phyloP scores from a whole-genome alignment of 2,888 invertebrate genomes.

The Aspidapion aeneum region DNA sequence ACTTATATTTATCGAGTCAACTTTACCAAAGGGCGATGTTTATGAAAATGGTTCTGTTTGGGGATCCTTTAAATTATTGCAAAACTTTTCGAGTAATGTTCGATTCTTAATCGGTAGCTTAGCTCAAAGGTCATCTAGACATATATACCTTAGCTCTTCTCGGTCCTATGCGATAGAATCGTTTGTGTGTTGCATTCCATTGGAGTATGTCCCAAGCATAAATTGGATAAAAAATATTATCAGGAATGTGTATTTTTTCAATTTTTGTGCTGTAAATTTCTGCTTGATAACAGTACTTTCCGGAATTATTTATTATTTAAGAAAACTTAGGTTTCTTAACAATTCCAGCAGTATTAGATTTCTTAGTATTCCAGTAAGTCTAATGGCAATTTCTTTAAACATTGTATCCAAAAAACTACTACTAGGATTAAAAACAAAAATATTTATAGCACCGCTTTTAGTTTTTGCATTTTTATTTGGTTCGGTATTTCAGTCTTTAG shows the following conservation, averaged over 20 bases:
- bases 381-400: background rate
- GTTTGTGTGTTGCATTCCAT: background rate
- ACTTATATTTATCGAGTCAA: background rate
- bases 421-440: background rate
- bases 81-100: background rate
- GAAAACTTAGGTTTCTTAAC: background rate
- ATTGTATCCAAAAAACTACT: background rate
- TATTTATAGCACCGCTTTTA: background rate
- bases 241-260: too few species aligned
- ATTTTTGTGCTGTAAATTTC: too few species aligned
- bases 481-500: background rate
- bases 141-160: background rate
- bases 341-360: background rate
- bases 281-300: background rate
- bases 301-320: background rate
- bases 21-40: background rate
- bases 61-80: background rate
- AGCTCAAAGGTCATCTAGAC: background rate
- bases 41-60: background rate
- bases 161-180: background rate
- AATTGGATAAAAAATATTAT: too few species aligned
- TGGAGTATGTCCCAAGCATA: background rate
- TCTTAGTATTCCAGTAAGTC: background rate
- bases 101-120: background rate
- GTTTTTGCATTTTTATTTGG: background rate